Base-by-base conservation (phyloP, 2,888 invertebrate genomes). In the Sarcophaga variegata region DNA sequence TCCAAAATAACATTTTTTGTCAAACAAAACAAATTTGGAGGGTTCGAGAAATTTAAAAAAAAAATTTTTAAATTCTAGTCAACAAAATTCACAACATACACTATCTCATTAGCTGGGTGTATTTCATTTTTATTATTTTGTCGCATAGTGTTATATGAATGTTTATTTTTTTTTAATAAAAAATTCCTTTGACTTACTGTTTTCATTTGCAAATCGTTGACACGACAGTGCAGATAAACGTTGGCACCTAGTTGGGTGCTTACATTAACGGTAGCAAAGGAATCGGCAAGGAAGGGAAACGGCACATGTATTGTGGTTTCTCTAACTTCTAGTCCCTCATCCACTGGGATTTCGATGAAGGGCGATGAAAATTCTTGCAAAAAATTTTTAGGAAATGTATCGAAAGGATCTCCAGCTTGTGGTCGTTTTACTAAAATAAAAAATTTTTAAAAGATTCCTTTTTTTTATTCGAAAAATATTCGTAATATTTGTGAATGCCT, bases 251-350 rank as follows among this genome's bases (percentile, higher is more conserved):
- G 91, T 90, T 96, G 96, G 0, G 96, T 95, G 14, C 96, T 96
- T 89, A 96, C 95, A 91, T 96, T 96, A 2, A 95, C 94, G 6
- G 94, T 94, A n/a, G 95, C 94, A 88, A 94, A 94, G 1, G 94
- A 94, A 90, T 96, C 96, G 90, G 96, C 96, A 92, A 97, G 97
- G 93, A 95, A 96, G 0, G 96, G 96, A 88, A 96, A 94, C 0
- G 96, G 96, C 89, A 96, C 96, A 14, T 95, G 94, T 17, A 96
- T 95, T 6, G 95, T 95, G 22, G 93, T 93, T 85, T 93, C 93
- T 12, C 91, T 91, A 79, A 92, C 91, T 89, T 93, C 92, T 37
- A 92, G 90, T 54, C 93, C 93, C 37, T 93, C 92, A 90, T 93
- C 92, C 67, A 93, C 93, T 11, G 93, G 93, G 82, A 92, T 92